A percentile compares a stretch with the other conserved stretches of the same genome.
These are phyloP conservation scores for Brachionus calyciflorus DNA, from an alignment of 1,140 invertebrate genomes.

Conservation along the genomic window DNA sequence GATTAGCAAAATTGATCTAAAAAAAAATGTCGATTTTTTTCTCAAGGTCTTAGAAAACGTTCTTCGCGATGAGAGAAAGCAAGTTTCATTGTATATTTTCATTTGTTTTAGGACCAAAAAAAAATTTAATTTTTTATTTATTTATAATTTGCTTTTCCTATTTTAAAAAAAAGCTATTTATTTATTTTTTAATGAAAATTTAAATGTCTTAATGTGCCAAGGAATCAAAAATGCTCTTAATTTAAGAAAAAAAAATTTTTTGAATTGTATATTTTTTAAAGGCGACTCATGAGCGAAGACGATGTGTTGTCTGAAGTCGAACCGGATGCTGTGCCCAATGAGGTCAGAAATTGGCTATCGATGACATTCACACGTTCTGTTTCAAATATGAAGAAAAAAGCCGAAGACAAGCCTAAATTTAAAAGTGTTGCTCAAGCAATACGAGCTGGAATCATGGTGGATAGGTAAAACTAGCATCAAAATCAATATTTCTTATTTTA, in stretches of 20 bases:
- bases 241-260: no score
- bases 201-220: no score
- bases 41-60: conserved; percentile 40
- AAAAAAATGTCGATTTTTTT: conserved; percentile 45
- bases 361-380: conserved; percentile 84
- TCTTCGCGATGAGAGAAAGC: conserved; percentile 46
- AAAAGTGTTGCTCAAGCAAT: conserved; percentile 94
- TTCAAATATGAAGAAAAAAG: conserved; percentile 56
- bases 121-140: not conserved
- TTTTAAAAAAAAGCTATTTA: conserved; percentile 13
- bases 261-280: no score
- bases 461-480: conserved; percentile 65
- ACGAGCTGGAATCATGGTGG: conserved; percentile 92
- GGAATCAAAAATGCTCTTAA: no score
- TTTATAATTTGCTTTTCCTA: no score
- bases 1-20: conserved; percentile 28
- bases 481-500: not conserved
- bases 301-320: conserved; percentile 92
- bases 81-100: conserved; percentile 45
- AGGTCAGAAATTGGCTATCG: conserved; percentile 92
- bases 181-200: not conserved
- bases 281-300: conserved; percentile 67
- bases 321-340: conserved; percentile 85
- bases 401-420: conserved; percentile 68
- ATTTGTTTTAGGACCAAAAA: conserved; percentile 37